phyloP scores from a whole-genome alignment of 1,140 invertebrate species.

The Andricus grossulariae region DNA sequence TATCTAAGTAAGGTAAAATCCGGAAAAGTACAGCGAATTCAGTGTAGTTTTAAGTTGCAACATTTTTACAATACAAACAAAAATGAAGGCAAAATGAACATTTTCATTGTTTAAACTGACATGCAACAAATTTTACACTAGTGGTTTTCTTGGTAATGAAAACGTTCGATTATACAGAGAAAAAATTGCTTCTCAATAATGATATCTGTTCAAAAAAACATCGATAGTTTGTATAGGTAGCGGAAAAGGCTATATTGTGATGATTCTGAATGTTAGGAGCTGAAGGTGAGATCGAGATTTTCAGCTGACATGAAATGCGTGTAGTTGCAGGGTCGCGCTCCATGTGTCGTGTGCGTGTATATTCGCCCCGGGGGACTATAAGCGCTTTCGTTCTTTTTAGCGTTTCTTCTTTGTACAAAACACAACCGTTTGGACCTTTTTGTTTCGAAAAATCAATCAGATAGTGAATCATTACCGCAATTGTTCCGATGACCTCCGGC shows the following conservation, averaged over 20 bases:
- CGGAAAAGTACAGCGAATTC: no score
- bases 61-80: no score
- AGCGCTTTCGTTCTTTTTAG: not conserved
- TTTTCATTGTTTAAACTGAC: no score
- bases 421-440: constrained; percentile 39
- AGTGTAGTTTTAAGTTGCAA: no score
- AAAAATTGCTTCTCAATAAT: not conserved
- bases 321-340: not conserved
- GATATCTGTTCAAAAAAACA: not conserved
- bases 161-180: no score
- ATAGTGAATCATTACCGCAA: constrained; percentile 46
- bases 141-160: no score
- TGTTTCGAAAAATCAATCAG: constrained; percentile 51
- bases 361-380: not conserved
- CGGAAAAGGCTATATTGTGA: not conserved
- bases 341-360: not conserved
- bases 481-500: constrained; percentile 44
- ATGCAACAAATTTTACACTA: no score
- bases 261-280: not conserved
- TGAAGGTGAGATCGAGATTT: not conserved
- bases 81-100: no score
- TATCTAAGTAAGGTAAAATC: no score
- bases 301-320: not conserved
- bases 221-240: not conserved
- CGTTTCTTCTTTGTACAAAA: constrained; percentile 2